Conservation (phyloP, 2,888 invertebrate species). For the Koerneria pararmatus region DNA sequence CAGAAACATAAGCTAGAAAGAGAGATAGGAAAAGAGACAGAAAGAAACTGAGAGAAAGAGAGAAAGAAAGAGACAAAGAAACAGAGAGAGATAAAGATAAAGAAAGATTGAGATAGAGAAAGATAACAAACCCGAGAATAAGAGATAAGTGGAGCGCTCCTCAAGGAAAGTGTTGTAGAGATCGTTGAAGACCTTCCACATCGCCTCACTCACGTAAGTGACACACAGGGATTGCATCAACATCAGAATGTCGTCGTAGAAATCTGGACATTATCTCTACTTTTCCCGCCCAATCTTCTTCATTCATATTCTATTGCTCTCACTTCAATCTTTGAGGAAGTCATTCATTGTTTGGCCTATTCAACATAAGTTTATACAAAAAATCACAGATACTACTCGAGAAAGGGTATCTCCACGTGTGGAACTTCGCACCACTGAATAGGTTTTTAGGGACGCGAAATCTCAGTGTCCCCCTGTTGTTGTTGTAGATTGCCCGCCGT, state of each 20-base stretch:
- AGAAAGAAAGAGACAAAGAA: background rate
- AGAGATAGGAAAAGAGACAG: background rate
- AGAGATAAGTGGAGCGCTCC: conserved; percentile 15
- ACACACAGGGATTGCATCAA: conserved; percentile 85
- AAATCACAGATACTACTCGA: no score
- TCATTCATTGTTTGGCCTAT: no score
- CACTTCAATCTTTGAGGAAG: no score
- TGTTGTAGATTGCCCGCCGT: no score
- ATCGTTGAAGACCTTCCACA: conserved; percentile 81
- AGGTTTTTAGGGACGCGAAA: no score
- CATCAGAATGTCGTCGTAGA: conserved; percentile 92
- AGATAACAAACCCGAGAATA: conserved; percentile 14
- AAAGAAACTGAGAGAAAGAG: background rate
- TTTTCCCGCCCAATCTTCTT: no score
- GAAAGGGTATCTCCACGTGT: no score
- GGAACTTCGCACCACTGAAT: no score
- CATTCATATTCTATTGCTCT: no score
- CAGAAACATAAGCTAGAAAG: no score
- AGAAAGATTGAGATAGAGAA: background rate
- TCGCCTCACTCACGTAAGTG: conserved; percentile 72
- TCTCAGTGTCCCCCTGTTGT: no score
- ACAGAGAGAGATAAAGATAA: background rate
- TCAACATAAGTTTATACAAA: no score
- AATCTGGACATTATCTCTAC: conserved; percentile 74
- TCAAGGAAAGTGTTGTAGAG: conserved; percentile 80